Percentiles rank a stretch among this genome's conserved stretches.
Evolutionary conservation across 2,888 invertebrate species (phyloP).

Genomic region (Mystacides longicornis): DNA sequence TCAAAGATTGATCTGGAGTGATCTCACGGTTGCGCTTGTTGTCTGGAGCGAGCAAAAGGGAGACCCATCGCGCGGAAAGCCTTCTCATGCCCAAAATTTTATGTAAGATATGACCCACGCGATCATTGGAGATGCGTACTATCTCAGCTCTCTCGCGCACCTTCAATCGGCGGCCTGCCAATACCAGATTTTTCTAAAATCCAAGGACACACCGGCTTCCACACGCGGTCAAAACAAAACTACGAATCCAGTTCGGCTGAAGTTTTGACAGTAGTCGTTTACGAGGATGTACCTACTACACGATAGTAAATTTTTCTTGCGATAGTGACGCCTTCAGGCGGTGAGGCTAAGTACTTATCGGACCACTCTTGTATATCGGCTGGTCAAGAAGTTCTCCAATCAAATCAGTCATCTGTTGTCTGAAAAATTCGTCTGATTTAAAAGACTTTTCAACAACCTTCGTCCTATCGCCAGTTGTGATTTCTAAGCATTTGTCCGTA

Average conservation of each 20-base stretch:
- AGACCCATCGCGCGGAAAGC: not conserved
- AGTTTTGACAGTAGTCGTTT: not conserved
- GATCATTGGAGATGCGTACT: no score
- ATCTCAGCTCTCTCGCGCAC: not conserved
- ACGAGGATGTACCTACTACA: not conserved
- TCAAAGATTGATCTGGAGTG: no score
- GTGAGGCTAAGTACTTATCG: no score
- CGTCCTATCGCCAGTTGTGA: slow-evolving; percentile 46
- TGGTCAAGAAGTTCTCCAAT: slow-evolving; percentile 45
- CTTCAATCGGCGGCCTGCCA: not conserved
- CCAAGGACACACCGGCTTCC: not conserved
- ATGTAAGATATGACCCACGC: no score
- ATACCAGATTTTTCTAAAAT: not conserved
- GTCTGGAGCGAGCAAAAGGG: no score
- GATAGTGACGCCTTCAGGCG: no score
- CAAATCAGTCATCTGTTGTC: slow-evolving; percentile 44
- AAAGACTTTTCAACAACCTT: slow-evolving; percentile 50
- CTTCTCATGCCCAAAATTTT: not conserved
- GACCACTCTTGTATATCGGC: no score
- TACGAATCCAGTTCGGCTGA: not conserved
- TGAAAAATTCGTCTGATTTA: slow-evolving; percentile 42
- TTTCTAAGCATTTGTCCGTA: slow-evolving; percentile 47
- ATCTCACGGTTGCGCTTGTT: no score
- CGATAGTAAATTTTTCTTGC: no score
- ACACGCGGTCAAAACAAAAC: not conserved